Conservation (phyloP, 2,113 vertebrate species). For the Lates calcarifer region DNA sequence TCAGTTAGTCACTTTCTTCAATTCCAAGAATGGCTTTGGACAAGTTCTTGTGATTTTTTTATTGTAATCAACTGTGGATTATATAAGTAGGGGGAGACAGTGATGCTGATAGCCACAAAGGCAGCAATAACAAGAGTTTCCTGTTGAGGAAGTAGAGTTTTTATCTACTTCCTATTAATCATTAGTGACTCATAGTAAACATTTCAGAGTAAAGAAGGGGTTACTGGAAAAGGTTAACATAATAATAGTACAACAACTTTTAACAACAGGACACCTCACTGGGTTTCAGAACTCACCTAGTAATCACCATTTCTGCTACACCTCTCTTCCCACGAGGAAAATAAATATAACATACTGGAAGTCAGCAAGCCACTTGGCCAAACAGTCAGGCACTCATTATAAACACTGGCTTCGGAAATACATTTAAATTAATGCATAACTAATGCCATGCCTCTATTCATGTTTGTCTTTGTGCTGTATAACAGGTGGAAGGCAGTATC, state of each 20-base stretch:
- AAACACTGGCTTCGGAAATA: conserved; percentile 10
- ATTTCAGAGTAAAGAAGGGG: neutral
- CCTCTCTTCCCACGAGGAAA: neutral
- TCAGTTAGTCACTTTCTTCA: neutral
- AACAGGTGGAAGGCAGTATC: neutral
- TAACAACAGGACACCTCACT: neutral
- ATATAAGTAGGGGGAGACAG: neutral
- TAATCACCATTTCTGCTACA: conserved; percentile 1
- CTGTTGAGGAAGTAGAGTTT: neutral
- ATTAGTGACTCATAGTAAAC: neutral
- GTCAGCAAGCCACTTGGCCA: neutral
- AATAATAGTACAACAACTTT: neutral
- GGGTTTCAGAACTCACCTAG: neutral
- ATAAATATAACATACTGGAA: neutral
- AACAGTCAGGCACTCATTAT: conserved; percentile 14
- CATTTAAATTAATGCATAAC: conserved; percentile 14
- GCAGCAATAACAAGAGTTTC: neutral
- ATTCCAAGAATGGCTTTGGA: neutral
- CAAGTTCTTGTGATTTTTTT: neutral
- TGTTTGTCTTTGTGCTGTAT: conserved; percentile 22
- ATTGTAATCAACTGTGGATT: neutral
- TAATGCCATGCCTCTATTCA: neutral
- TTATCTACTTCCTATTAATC: neutral
- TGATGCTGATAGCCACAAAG: neutral
- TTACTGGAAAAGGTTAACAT: neutral